Evolutionary conservation across 2,797 vertebrate species (phyloP).

Genomic region (Parauchenoglanis ngamensis): DNA sequence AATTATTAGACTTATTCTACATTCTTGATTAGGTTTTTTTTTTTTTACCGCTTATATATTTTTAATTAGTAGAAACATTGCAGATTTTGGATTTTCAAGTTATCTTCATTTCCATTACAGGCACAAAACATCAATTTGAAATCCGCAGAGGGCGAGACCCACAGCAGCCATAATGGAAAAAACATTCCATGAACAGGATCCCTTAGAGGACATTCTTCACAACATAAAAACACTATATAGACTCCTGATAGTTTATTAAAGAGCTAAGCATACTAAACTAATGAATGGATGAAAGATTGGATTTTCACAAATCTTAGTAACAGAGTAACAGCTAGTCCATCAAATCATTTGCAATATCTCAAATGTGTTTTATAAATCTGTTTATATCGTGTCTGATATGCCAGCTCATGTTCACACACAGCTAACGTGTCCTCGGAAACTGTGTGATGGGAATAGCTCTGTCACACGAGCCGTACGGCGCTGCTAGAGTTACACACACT

Average conservation of each 20-base stretch:
- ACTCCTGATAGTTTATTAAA: conserved; percentile 3
- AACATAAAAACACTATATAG: conserved; percentile 17
- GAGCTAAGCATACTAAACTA: not conserved
- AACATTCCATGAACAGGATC: conserved; percentile 16
- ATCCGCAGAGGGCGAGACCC: not conserved
- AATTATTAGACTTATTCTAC: not conserved
- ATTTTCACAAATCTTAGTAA: not conserved
- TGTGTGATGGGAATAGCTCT: conserved; percentile 62
- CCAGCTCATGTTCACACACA: conserved; percentile 44
- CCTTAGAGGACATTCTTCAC: conserved; percentile 21
- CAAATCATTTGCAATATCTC: conserved; percentile 6
- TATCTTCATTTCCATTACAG: not conserved
- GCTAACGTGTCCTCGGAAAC: conserved; percentile 39
- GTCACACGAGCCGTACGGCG: conserved; percentile 54
- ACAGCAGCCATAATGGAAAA: conserved; percentile 22
- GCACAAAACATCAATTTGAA: conserved; percentile 18
- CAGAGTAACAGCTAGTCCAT: not conserved
- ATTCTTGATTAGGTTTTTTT: not conserved
- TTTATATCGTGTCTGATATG: conserved; percentile 24
- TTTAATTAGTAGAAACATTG: not conserved
- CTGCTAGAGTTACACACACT: conserved; percentile 57
- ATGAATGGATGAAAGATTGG: not conserved
- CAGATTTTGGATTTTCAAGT: not conserved
- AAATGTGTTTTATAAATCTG: conserved; percentile 17
- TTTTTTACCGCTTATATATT: not conserved